A percentile compares a stretch with the other conserved stretches of the same genome.
phyloP scores from a whole-genome alignment of 1,140 invertebrate genomes.

The Aphidius ervi region DNA sequence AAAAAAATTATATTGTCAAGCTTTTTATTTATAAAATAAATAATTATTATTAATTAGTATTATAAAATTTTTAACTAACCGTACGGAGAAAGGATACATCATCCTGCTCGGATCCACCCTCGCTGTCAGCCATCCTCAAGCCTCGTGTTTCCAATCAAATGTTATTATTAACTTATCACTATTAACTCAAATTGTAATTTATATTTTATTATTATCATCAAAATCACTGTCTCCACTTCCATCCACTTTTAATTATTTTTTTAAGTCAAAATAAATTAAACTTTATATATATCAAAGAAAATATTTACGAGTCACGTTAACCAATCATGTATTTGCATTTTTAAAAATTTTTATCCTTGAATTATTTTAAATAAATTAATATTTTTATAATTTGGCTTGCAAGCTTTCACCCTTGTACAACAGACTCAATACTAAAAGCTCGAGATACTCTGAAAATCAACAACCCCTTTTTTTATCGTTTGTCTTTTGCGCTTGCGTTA shows the following conservation, averaged over 20 bases:
- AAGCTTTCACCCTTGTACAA: too few species aligned
- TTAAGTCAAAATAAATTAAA: constrained; percentile 4
- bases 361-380: too few species aligned
- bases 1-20: too few species aligned
- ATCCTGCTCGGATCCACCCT: constrained; percentile 93
- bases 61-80: constrained; percentile 62
- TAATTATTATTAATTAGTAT: constrained; percentile 3
- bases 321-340: constrained; percentile 22
- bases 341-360: background rate
- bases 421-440: too few species aligned
- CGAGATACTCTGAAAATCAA: constrained; percentile 4
- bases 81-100: constrained; percentile 96
- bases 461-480: constrained; percentile 8
- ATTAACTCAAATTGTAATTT: constrained; percentile 2
- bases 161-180: constrained; percentile 9
- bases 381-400: too few species aligned
- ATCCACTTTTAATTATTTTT: constrained; percentile 1
- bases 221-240: constrained; percentile 7
- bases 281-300: background rate
- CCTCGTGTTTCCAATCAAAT: constrained; percentile 6
- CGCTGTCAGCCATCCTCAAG: constrained; percentile 77
- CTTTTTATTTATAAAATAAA: background rate
- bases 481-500: constrained; percentile 1
- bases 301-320: constrained; percentile 19
- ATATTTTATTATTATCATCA: background rate